Evolutionary conservation across 2,797 vertebrate species (phyloP).

Genomic region (Rhinella marina): DNA sequence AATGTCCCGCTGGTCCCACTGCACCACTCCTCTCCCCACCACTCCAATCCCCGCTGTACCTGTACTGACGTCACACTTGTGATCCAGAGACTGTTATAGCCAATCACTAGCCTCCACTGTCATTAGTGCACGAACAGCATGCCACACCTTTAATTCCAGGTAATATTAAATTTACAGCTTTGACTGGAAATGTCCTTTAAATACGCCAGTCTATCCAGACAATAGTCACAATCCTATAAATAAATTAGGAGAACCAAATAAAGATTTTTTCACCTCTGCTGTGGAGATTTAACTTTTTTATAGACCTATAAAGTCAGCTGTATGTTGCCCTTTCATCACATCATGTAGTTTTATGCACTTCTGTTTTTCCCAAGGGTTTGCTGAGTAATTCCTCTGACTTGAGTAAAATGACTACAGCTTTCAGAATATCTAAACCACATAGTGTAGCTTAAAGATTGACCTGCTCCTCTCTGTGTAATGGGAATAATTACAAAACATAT

Average conservation of each 20-base stretch:
- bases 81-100: no score
- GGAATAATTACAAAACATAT: slow-evolving; percentile 53
- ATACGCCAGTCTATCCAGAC: not conserved
- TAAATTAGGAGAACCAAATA: not conserved
- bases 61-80: no score
- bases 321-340: not conserved
- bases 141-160: no score
- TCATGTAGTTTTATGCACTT: slow-evolving; percentile 24
- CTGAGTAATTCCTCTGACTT: slow-evolving; percentile 34
- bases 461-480: slow-evolving; percentile 44
- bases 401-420: slow-evolving; percentile 26
- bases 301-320: not conserved
- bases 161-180: no score
- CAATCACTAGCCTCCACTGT: no score
- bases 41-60: no score
- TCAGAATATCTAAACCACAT: slow-evolving; percentile 22
- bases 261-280: not conserved
- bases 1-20: no score
- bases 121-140: no score
- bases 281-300: not conserved
- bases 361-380: slow-evolving; percentile 33
- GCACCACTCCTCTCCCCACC: no score
- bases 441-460: slow-evolving; percentile 36
- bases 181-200: not conserved
- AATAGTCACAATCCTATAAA: not conserved